Conservation (phyloP, 2,888 invertebrate genomes). For the Tipula lateralis region DNA sequence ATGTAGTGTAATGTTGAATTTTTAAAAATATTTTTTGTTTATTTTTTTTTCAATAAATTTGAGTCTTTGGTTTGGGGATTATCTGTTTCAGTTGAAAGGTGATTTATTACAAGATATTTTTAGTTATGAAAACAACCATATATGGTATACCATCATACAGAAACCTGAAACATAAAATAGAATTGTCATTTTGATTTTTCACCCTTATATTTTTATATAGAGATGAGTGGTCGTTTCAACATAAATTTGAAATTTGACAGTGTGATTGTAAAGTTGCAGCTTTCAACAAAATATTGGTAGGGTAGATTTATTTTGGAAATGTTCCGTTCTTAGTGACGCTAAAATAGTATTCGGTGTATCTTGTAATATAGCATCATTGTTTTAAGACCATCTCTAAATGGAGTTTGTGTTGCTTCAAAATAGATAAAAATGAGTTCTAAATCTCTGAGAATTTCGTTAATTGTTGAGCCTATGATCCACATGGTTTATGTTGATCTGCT, state of each 20-base stretch:
- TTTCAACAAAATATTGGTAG: too few species aligned
- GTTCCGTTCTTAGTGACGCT: too few species aligned
- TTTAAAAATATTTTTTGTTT: not conserved
- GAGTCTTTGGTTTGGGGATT: not conserved
- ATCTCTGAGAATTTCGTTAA: too few species aligned
- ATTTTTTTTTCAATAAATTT: not conserved
- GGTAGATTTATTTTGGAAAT: too few species aligned
- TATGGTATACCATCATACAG: too few species aligned
- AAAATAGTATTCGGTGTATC: too few species aligned
- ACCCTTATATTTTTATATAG: not conserved
- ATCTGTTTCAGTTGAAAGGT: not conserved
- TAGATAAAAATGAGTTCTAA: too few species aligned
- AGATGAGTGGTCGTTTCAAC: not conserved
- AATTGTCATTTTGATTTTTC: slow-evolving; percentile 11
- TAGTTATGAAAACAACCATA: not conserved
- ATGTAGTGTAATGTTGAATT: not conserved
- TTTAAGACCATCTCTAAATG: too few species aligned
- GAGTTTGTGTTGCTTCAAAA: too few species aligned
- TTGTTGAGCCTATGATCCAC: too few species aligned
- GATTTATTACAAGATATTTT: not conserved
- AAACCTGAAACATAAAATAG: not conserved
- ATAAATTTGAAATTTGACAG: not conserved
- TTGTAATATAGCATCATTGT: too few species aligned
- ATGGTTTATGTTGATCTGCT: too few species aligned
- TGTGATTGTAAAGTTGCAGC: not conserved